Evolutionary conservation across 1,140 invertebrate species (phyloP).

Genomic region (Tetraneura akinire): DNA sequence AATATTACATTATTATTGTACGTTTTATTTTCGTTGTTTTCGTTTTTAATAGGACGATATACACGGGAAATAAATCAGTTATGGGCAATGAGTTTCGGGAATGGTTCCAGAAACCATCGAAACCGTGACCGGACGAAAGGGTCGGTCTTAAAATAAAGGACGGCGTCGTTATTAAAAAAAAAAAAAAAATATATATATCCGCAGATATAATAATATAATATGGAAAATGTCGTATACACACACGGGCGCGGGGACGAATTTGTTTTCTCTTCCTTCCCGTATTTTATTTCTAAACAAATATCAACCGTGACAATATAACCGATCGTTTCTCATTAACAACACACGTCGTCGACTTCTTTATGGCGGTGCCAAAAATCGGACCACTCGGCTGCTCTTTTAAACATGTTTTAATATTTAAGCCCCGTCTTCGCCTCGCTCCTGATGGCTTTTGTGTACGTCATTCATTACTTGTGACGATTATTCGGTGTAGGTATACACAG

Average conservation of each 20-base stretch:
- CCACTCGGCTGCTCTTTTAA: background rate
- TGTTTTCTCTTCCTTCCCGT: background rate
- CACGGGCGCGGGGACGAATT: background rate
- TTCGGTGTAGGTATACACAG: too few relatives aligned
- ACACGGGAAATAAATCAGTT: conserved; percentile 51
- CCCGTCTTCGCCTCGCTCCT: background rate
- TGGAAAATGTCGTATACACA: background rate
- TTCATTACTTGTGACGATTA: background rate
- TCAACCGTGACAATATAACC: conserved; percentile 50
- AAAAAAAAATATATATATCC: too few relatives aligned
- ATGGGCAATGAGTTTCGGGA: conserved; percentile 50
- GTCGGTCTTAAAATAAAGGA: conserved; percentile 47
- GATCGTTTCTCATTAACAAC: conserved; percentile 50
- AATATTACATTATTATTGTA: conserved; percentile 17
- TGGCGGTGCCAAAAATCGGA: conserved; percentile 39
- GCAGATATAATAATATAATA: background rate
- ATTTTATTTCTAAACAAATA: conserved; percentile 31
- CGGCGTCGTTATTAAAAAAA: conserved; percentile 45
- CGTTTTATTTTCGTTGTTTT: background rate
- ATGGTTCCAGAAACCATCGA: conserved; percentile 42
- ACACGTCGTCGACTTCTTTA: conserved; percentile 46
- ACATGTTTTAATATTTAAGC: conserved; percentile 10
- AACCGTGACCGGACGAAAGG: conserved; percentile 44
- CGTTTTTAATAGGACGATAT: conserved; percentile 44
- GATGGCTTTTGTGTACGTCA: too few relatives aligned